Evolutionary conservation across 1,140 invertebrate species (phyloP).

Genomic region (Cherax quadricarinatus): DNA sequence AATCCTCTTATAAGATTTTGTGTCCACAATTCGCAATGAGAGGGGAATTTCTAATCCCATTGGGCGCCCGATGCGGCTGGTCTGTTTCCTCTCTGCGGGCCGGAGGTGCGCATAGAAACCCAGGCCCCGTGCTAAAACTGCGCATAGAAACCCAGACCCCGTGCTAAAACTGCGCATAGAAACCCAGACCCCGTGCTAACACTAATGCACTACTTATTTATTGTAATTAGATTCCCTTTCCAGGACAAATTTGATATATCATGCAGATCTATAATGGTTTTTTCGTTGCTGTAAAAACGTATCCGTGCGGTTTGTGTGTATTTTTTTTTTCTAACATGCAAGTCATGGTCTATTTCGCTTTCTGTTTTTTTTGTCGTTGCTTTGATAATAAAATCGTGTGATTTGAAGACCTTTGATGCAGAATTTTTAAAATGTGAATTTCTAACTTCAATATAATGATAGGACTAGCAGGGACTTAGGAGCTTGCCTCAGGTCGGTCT

Average conservation of each 20-base stretch:
- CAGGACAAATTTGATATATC: background rate
- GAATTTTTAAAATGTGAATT: slow-evolving; percentile 31
- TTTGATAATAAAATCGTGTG: background rate
- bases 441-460: slow-evolving; percentile 43
- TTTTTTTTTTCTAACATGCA: too few species aligned
- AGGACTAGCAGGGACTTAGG: slow-evolving; percentile 5
- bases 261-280: too few species aligned
- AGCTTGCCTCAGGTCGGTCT: background rate
- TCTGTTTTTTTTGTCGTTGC: too few species aligned
- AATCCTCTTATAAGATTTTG: slow-evolving; percentile 48
- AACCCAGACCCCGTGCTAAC: too few species aligned
- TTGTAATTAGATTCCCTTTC: slow-evolving; percentile 26
- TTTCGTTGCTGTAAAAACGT: too few species aligned
- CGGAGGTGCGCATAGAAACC: too few species aligned
- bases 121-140: too few species aligned
- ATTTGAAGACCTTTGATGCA: slow-evolving; percentile 35
- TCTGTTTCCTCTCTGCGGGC: background rate
- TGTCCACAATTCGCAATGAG: slow-evolving; percentile 42
- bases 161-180: too few species aligned
- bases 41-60: slow-evolving; percentile 42
- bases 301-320: too few species aligned
- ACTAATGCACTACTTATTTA: too few species aligned
- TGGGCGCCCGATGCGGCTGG: slow-evolving; percentile 11
- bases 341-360: too few species aligned
- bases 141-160: too few species aligned